phyloP scores from a whole-genome alignment of 2,888 invertebrate genomes.

The Drosophila prostipennis region DNA sequence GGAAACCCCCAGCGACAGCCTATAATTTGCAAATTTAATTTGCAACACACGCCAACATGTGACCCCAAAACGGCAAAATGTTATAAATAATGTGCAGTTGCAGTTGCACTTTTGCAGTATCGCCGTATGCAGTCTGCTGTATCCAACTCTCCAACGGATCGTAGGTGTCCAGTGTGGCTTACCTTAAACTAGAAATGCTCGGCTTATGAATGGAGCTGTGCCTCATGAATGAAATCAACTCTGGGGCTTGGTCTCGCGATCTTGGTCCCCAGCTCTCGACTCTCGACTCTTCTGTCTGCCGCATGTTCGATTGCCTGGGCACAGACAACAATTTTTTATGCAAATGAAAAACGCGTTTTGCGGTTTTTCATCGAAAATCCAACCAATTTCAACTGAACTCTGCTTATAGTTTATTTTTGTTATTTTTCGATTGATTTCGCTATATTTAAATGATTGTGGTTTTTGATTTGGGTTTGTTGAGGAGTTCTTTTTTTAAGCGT shows the following conservation, averaged over 20 bases:
- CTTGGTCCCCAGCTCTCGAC: conserved; percentile 31
- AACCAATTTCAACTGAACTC: conserved; percentile 55
- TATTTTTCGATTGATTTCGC: conserved; percentile 14
- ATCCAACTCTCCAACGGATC: conserved; percentile 25
- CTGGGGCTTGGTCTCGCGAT: conserved; percentile 25
- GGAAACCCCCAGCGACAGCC: conserved; percentile 78
- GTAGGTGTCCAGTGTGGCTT: conserved; percentile 75
- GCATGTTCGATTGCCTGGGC: conserved; percentile 53
- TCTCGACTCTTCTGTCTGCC: conserved; percentile 33
- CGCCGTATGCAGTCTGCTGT: conserved; percentile 23
- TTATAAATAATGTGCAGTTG: conserved; percentile 76
- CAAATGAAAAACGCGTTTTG: conserved; percentile 66
- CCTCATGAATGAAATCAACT: conserved; percentile 70
- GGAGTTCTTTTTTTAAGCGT: conserved; percentile 8
- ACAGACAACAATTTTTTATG: conserved; percentile 70
- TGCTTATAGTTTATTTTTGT: conserved; percentile 19
- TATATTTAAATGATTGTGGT: conserved; percentile 62
- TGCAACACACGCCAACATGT: conserved; percentile 80
- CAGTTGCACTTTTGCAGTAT: too few species aligned
- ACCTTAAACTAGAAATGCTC: conserved; percentile 79
- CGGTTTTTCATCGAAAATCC: conserved; percentile 67
- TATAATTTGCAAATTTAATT: conserved; percentile 81
- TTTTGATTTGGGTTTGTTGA: conserved; percentile 44
- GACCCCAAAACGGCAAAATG: conserved; percentile 79
- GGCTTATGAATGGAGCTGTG: conserved; percentile 47